Evolutionary conservation across 2,797 vertebrate genomes (phyloP).

Genomic region (Allochrocebus solatus): DNA sequence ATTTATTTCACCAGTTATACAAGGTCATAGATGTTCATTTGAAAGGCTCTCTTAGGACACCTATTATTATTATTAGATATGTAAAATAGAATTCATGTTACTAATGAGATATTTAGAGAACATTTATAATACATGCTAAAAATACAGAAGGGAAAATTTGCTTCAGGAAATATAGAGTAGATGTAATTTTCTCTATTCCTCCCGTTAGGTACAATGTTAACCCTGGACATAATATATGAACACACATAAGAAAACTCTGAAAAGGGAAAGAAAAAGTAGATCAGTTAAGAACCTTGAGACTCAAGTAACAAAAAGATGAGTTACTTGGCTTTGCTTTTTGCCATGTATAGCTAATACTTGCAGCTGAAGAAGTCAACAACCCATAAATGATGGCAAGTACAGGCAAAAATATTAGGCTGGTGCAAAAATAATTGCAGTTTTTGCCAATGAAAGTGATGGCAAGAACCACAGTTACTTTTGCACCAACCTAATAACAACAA

Average conservation of each 20-base stretch:
- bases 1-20: neutral
- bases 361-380: neutral
- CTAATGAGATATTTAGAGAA: neutral
- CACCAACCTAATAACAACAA: neutral
- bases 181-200: neutral
- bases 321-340: neutral
- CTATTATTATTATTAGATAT: neutral
- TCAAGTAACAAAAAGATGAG: neutral
- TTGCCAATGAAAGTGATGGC: neutral
- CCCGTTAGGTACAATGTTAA: neutral
- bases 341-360: neutral
- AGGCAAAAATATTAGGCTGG: neutral
- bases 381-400: neutral
- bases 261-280: neutral
- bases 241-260: neutral
- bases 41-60: neutral
- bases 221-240: neutral
- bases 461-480: neutral
- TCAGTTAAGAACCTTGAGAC: neutral
- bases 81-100: neutral
- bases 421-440: neutral
- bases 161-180: neutral
- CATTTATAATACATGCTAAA: neutral
- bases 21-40: neutral
- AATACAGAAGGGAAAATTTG: neutral